These are phyloP conservation scores for Hirudinaria manillensis DNA, from an alignment of 2,888 invertebrate species.

Conservation along the genomic window DNA sequence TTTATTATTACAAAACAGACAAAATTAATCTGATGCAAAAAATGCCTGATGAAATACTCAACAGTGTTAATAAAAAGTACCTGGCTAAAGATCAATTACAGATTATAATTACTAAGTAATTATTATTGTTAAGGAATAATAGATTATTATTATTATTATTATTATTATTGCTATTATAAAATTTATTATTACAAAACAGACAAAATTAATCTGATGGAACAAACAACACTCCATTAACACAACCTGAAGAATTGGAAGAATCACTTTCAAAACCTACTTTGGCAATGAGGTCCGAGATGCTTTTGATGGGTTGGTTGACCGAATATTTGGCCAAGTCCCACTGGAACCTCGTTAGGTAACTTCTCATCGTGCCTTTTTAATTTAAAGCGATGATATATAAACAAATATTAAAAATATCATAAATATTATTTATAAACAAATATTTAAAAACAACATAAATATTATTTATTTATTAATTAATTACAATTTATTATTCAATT, in stretches of 20 bases:
- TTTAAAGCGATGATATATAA: background rate
- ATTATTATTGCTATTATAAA: no score
- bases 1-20: no score
- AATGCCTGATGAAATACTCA: no score
- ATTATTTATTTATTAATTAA: background rate
- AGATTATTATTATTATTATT: no score
- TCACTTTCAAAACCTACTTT: slow-evolving; percentile 60
- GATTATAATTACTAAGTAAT: no score
- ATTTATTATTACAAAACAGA: no score
- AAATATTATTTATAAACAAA: background rate
- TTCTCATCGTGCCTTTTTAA: slow-evolving; percentile 5
- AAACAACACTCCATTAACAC: background rate
- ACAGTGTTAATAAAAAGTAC: no score
- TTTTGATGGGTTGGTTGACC: slow-evolving; percentile 92
- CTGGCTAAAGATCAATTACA: no score
- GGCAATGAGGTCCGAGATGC: slow-evolving; percentile 94
- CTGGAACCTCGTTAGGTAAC: slow-evolving; percentile 92
- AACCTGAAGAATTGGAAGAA: background rate
- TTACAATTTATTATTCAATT: background rate
- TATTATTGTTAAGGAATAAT: no score
- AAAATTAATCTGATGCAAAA: background rate
- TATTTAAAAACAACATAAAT: no score
- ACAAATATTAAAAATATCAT: background rate
- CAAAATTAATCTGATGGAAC: background rate
- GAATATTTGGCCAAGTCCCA: slow-evolving; percentile 99